These are phyloP conservation scores for Pyrrhosoma nymphula DNA, from an alignment of 2,888 invertebrate genomes.

Conservation along the genomic window DNA sequence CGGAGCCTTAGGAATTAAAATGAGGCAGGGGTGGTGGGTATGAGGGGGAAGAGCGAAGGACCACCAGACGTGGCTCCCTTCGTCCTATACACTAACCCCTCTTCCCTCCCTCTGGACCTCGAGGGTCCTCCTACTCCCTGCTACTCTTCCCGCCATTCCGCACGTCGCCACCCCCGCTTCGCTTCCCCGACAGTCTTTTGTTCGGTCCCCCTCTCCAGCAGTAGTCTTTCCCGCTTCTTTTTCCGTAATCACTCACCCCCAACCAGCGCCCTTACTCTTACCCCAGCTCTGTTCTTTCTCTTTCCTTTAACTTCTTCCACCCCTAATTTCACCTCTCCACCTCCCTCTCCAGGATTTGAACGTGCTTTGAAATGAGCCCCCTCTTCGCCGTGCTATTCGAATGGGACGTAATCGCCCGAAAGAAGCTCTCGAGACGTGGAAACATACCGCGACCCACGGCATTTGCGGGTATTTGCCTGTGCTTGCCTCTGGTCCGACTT, in stretches of 20 bases:
- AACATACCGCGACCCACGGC: background rate
- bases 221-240: background rate
- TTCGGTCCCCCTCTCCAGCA: background rate
- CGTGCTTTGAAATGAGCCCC: background rate
- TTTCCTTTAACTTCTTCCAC: background rate
- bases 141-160: no score
- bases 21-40: no score
- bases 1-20: background rate
- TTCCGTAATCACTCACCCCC: background rate
- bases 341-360: background rate
- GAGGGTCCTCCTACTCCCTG: background rate
- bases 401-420: background rate
- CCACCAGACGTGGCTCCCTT: background rate
- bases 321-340: background rate
- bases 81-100: background rate
- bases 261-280: no score
- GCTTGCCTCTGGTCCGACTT: background rate
- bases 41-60: background rate
- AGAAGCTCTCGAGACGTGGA: background rate
- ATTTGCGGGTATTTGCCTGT: background rate
- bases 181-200: background rate
- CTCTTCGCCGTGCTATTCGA: background rate
- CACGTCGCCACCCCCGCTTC: no score
- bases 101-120: background rate
- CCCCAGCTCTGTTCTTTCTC: no score